Evolutionary conservation across 1,140 invertebrate species (phyloP), one percentile per base, ranked within the genome.

Genomic region (Neodiprion lecontei): DNA sequence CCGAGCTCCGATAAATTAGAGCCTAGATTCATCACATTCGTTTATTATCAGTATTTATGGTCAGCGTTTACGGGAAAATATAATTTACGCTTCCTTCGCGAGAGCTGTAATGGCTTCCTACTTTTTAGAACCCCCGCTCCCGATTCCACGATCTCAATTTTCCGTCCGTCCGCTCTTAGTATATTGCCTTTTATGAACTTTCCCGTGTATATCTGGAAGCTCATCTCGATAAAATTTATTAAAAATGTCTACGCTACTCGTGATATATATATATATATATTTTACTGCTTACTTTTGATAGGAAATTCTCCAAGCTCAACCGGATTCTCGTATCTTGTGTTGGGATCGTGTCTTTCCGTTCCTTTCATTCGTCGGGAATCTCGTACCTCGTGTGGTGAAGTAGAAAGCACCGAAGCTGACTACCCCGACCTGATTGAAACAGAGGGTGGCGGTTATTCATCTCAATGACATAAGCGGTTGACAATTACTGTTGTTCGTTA

Each of bases 401-500:
- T 61, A 61, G n/a, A 5, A 12, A 61, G 53, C 28, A 40, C 5
- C 28, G 53, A 61, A 61, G 11, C n/a, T 12, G 53, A 61, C 53
- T 17, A 61, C 53, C 53, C 53, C n/a, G 9, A 17, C n/a, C 53
- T 61, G 53, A 61, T 61, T 61, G 53, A 61, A 17, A 61, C 9
- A 61, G 11, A 61, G 53, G 53, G 53, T 61, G 4, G 53, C 53
- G 11, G 28, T 40, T 61, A 61, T 61, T 61, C 53, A 61, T 61
- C 53, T 61, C 53, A 69, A 11, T 47, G 17, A 21, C 76, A 73
- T 72, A 49, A 69, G 73, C 67, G 70, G 70, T 70, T 47, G 17
- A 70, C 48, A 72, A 76, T 80, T 82, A 82, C 78, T 79, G 80
- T 75, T 75, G 80, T 75, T 75, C 76, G 75, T 76, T 73, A 67